A percentile compares a stretch with the other conserved stretches of the same genome.
phyloP scores from a whole-genome alignment of 2,888 invertebrate genomes.

The Nemotelus pantherinus region DNA sequence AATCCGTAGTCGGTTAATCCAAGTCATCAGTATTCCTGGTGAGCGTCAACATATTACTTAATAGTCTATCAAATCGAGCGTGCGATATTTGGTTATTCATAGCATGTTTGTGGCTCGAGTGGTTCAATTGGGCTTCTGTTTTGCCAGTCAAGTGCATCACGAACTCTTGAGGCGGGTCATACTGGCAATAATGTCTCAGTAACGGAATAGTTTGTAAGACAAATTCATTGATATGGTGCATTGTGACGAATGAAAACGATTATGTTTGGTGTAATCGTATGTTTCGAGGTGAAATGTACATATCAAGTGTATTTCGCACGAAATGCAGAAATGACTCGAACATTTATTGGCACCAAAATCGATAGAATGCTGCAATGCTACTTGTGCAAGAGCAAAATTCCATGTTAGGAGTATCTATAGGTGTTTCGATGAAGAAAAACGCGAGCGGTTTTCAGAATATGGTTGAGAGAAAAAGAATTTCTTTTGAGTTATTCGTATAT shows the following conservation, averaged over 20 bases:
- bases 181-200: neutral
- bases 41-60: conserved; percentile 22
- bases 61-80: conserved; percentile 20
- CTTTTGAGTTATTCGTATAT: no score
- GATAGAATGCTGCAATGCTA: no score
- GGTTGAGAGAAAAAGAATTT: no score
- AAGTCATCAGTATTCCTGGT: conserved; percentile 27
- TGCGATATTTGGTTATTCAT: conserved; percentile 27
- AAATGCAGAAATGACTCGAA: no score
- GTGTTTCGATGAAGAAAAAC: no score
- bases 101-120: neutral
- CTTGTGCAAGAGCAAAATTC: no score
- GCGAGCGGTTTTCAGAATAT: no score
- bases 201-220: conserved; percentile 33
- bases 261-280: conserved; percentile 3
- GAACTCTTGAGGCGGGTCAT: neutral
- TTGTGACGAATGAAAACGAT: neutral
- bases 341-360: no score
- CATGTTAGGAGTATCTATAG: no score
- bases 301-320: no score
- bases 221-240: neutral
- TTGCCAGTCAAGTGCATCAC: neutral
- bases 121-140: conserved; percentile 27
- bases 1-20: neutral
- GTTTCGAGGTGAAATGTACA: no score